Conservation (phyloP, 2,797 vertebrate genomes). For the Tympanoctomys barrerae region DNA sequence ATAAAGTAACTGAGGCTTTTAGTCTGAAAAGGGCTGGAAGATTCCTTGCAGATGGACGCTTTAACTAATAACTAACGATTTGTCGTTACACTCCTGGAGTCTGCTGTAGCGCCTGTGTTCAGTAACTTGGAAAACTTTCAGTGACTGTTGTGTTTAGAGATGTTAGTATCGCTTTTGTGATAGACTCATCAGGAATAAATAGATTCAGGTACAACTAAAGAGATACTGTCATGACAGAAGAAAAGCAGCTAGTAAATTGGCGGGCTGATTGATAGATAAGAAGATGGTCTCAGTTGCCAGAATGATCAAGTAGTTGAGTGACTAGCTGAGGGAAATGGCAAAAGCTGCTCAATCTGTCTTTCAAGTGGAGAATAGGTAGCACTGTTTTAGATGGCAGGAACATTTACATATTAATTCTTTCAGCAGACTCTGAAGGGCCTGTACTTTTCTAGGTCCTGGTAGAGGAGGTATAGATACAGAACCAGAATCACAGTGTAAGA, state of each 20-base stretch:
- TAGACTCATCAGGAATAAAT: neutral
- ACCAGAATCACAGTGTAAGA: neutral
- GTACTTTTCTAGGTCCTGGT: neutral
- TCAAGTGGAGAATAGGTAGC: neutral
- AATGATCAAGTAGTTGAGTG: constrained; percentile 28
- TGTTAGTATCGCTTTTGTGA: neutral
- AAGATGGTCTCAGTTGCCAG: neutral
- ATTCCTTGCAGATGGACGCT: neutral
- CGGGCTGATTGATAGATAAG: constrained; percentile 37
- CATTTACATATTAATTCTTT: neutral
- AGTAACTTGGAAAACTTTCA: neutral
- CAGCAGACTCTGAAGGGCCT: neutral
- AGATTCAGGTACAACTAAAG: constrained; percentile 14
- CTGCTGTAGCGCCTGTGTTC: neutral
- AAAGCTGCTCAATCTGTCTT: constrained; percentile 16
- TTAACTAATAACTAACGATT: neutral
- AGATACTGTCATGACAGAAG: neutral
- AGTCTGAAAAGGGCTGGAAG: neutral
- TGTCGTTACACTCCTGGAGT: neutral
- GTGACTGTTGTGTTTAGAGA: neutral
- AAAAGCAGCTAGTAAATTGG: neutral
- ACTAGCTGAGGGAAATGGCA: neutral
- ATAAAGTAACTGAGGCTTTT: neutral
- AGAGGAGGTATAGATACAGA: neutral
- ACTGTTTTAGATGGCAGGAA: neutral